Evolutionary conservation across 2,888 invertebrate genomes (phyloP), one percentile per base, ranked within the genome.

Genomic region (Dynastes hyllus): DNA sequence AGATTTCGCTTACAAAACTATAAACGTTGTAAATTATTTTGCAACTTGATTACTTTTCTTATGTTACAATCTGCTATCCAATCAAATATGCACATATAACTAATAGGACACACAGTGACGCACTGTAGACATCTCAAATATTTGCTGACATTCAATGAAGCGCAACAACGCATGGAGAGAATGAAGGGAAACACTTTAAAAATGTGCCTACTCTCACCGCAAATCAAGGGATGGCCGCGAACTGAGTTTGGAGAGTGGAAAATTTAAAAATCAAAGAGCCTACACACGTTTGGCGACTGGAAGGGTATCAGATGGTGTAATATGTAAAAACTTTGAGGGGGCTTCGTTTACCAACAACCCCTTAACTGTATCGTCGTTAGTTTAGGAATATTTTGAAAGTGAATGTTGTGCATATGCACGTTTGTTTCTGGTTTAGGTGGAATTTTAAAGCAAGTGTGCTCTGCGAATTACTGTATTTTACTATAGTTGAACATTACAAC

Each of bases 251-350:
- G 65, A 75, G 45, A 65, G 70, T 8, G 22, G 51, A 73, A 50
- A 65, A 53, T 71, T 50, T 71, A 53, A 71, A 71, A 71, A 71
- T 51, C 65, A 65, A 65, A 65, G 65, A 65, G 53, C 55, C 51
- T 13, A 51, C 51, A 1, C 51, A 51, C n/a, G 51, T 51, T 51
- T 51, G 9, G 0, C 1, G 51, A 9, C 51, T 51, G n/a, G 9
- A 9, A 51, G 51, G 51, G 51, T n/a, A 51, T 51, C 51, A 51
- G 51, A 51, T 51, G 51, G 11, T 51, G 3, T 51, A 13, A 0
- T 9, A 51, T 51, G 51, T n/a, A n/a, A 22, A 22, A 51, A 13
- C 13, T 51, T 51, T 51, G 51, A 51, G 51, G 13, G 51, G 32
- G 2, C 5, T 5, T 37, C 32, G 32, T 51, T 51, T n/a, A 51